phyloP scores from a whole-genome alignment of 2,888 invertebrate species.

The Dolichomitus sp. region DNA sequence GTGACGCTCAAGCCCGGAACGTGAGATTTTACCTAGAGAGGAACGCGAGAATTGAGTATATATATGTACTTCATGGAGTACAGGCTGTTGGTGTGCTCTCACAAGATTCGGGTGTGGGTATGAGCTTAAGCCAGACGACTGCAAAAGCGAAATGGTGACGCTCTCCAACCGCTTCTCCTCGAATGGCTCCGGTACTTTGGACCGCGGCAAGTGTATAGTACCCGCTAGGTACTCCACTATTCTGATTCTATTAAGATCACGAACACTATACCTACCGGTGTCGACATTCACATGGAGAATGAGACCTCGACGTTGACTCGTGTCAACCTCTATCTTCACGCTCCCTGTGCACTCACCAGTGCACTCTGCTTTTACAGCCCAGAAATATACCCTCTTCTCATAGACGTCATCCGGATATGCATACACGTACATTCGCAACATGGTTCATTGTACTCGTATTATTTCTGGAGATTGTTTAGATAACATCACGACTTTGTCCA shows the following conservation, averaged over 20 bases:
- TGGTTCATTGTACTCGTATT: background rate
- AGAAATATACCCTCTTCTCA: conserved; percentile 10
- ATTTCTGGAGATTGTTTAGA: background rate
- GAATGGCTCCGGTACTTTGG: conserved; percentile 19
- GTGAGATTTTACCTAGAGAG: conserved; percentile 27
- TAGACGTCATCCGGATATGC: conserved; percentile 11
- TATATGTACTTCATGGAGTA: background rate
- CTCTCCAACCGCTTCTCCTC: conserved; percentile 1
- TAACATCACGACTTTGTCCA: background rate
- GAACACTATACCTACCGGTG: conserved; percentile 32
- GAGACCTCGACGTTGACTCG: conserved; percentile 41
- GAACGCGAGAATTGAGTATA: background rate
- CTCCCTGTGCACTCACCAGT: conserved; percentile 6
- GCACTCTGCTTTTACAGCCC: conserved; percentile 31
- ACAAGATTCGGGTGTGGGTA: conserved; percentile 6
- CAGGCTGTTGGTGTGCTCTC: conserved; percentile 11
- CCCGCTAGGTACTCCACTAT: conserved; percentile 37
- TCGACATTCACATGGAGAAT: conserved; percentile 48
- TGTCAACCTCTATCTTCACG: conserved; percentile 31
- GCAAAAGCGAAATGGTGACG: conserved; percentile 29
- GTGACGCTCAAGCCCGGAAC: conserved; percentile 40
- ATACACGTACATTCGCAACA: background rate
- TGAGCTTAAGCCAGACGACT: conserved; percentile 27
- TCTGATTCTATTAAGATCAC: conserved; percentile 66
- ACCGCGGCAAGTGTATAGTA: conserved; percentile 23